phyloP scores from a whole-genome alignment of 2,113 vertebrate genomes.

The Semicossyphus pulcher region DNA sequence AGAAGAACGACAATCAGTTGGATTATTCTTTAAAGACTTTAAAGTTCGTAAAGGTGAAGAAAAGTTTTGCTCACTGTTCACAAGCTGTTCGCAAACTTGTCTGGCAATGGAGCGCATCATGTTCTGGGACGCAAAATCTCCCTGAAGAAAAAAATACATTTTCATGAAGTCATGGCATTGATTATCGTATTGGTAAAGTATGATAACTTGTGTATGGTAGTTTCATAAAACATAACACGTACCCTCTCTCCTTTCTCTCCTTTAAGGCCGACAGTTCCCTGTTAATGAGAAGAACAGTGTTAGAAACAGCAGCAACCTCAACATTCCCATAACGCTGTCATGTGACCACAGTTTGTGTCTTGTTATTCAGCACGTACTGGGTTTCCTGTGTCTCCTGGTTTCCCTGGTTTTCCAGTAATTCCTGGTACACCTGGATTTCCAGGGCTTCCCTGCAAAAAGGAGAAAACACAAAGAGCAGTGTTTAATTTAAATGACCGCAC shows the following conservation, averaged over 20 bases:
- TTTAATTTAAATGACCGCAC: conserved; percentile 36
- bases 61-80: conserved; percentile 88
- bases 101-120: conserved; percentile 98
- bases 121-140: conserved; percentile 95
- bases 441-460: conserved; percentile 87
- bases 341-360: background rate
- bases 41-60: background rate
- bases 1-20: background rate
- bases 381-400: conserved; percentile 90
- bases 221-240: conserved; percentile 63
- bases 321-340: background rate
- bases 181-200: background rate
- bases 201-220: background rate
- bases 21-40: background rate
- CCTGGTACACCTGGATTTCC: conserved; percentile 94
- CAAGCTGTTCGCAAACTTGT: conserved; percentile 99
- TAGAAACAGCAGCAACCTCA: background rate
- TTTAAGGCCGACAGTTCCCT: conserved; percentile 92
- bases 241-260: conserved; percentile 98
- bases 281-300: conserved; percentile 55
- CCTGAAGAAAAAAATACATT: conserved; percentile 82
- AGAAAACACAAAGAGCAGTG: background rate
- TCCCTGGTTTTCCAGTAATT: conserved; percentile 92
- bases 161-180: conserved; percentile 9
- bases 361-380: conserved; percentile 81